These are phyloP conservation scores for Bothrops jararaca DNA, from an alignment of 2,113 vertebrate genomes.

Conservation along the genomic window DNA sequence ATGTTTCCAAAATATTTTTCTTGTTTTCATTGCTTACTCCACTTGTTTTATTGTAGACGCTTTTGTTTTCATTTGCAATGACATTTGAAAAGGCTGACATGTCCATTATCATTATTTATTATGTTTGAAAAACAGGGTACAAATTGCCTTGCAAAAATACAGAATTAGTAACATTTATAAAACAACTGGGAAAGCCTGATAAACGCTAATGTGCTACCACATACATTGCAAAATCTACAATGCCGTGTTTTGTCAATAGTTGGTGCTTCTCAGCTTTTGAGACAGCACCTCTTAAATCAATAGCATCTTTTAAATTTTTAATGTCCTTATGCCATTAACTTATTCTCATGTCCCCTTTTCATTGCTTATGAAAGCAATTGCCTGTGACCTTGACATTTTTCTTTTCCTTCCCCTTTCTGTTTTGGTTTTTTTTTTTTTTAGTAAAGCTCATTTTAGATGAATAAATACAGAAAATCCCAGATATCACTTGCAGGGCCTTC, in stretches of 20 bases:
- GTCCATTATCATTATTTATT: slow-evolving; percentile 28
- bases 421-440: slow-evolving; percentile 14
- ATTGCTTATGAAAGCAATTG: slow-evolving; percentile 58
- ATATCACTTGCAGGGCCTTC: slow-evolving; percentile 32
- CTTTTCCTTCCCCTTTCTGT: slow-evolving; percentile 18
- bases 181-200: slow-evolving; percentile 47
- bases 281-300: slow-evolving; percentile 63
- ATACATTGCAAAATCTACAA: slow-evolving; percentile 38
- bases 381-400: slow-evolving; percentile 58
- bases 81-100: slow-evolving; percentile 6
- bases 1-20: not conserved
- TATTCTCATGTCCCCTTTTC: slow-evolving; percentile 41
- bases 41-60: not conserved
- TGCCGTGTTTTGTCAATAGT: slow-evolving; percentile 45
- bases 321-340: slow-evolving; percentile 66
- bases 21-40: not conserved
- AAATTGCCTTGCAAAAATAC: slow-evolving; percentile 22
- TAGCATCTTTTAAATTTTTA: slow-evolving; percentile 72
- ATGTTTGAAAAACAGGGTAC: slow-evolving; percentile 48
- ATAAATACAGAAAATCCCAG: slow-evolving; percentile 33
- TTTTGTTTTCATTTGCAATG: not conserved
- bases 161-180: slow-evolving; percentile 51
- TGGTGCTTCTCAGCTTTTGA: slow-evolving; percentile 54
- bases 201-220: slow-evolving; percentile 25
- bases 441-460: slow-evolving; percentile 49